phyloP scores from a whole-genome alignment of 2,797 vertebrate genomes.

The Tenualosa thibaudeaui region DNA sequence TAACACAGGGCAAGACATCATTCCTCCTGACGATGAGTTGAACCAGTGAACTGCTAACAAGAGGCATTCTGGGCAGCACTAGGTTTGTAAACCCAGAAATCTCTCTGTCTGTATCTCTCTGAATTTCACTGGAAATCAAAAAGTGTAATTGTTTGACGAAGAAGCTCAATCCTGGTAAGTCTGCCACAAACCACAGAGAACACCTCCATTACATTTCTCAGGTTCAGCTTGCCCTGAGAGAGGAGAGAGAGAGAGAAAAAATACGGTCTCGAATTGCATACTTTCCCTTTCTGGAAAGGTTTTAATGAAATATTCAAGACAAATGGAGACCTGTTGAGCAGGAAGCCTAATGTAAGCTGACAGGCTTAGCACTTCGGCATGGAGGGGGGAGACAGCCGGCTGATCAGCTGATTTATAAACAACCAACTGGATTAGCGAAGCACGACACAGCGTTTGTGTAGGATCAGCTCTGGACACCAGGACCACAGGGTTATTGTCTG shows the following conservation, averaged over 20 bases:
- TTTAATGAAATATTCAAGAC: conserved; percentile 60
- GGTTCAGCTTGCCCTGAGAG: background rate
- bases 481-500: background rate
- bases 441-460: conserved; percentile 23
- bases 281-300: conserved; percentile 33
- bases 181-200: background rate
- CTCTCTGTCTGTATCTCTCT: no score
- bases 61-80: no score
- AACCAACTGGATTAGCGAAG: background rate
- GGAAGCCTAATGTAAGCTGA: conserved; percentile 52
- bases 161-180: background rate
- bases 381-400: background rate
- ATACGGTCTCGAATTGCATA: conserved; percentile 18
- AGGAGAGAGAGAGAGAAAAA: background rate
- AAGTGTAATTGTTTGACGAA: background rate
- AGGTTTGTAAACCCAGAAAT: no score
- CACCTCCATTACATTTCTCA: background rate
- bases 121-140: background rate
- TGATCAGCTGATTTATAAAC: conserved; percentile 42
- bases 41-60: no score
- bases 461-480: conserved; percentile 38
- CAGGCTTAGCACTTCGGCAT: conserved; percentile 47
- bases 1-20: no score
- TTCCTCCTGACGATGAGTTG: no score
- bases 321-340: conserved; percentile 54